Base-by-base conservation (phyloP, 2,113 vertebrate species). In the Glareola pratincola region DNA sequence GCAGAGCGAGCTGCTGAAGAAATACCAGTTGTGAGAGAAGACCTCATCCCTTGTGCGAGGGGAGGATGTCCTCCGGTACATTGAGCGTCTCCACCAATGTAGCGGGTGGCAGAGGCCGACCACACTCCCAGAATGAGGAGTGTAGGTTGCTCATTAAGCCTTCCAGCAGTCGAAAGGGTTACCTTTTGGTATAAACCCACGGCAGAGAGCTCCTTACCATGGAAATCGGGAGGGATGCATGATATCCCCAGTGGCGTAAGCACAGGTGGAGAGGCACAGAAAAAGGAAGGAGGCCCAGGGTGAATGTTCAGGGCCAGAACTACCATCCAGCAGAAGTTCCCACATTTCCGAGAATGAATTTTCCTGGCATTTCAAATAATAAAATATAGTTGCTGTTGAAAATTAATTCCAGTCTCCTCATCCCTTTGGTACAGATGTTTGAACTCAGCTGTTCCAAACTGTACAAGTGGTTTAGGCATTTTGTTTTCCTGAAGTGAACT, bases 1-100 rank as follows among this genome's bases (percentile, higher is more conserved):
- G 98, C 98, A 98, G 67, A 96, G 96, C 0, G 98, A 98, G 71
- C 92, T 97, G 56, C 94, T 98, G 57, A 96, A 53, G 78, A 98
- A 98, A 67, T 98, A 98, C 78, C 92, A 98, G 26, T 92, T 98
- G 5, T 98, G 95, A 97, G 75, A 7, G 47, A 23, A 50, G 6
- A 2, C 1, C 8, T 29, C 1, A 0, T 30, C 23, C 18, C 50
- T 14, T 1, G 0, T 0, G 4, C 13, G 1, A 0, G 15, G 47
- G 34, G 5, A 19, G 1, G 56, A 8, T 2, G 29, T 0, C 22
- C 57, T 43, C 53, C 1, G 2, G 48, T 39, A 5, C 1, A 0
- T 3, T 4, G 69, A n/a, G 75, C 1, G 16, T 48, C 57, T 48
- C 67, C 67, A 19, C 8, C 0, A 0, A 18, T 4, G 27, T 7